These are phyloP conservation scores for Menura novaehollandiae DNA, from an alignment of 2,113 vertebrate species.

Conservation along the genomic window DNA sequence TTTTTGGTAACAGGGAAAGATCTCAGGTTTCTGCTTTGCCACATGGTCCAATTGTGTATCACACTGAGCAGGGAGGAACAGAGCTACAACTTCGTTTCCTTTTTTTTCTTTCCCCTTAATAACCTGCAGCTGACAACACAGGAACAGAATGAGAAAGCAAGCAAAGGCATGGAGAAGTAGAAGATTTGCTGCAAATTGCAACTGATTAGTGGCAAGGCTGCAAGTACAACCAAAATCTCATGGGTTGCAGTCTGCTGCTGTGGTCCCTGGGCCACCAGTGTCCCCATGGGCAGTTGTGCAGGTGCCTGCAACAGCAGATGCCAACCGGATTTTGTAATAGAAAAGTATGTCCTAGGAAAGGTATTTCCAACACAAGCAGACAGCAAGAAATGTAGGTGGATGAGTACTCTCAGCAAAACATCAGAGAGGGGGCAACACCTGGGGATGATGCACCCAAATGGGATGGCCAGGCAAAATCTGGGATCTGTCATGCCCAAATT, in stretches of 20 bases:
- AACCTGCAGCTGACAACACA: not conserved
- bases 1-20: not conserved
- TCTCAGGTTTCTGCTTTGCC: not conserved
- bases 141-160: not conserved
- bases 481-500: not conserved
- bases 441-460: not conserved
- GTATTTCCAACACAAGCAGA: not conserved
- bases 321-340: not conserved
- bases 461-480: not conserved
- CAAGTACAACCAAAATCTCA: not conserved
- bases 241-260: not conserved
- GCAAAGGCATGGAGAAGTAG: not conserved
- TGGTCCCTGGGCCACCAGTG: not conserved
- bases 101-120: not conserved
- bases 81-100: not conserved
- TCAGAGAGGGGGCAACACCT: not conserved
- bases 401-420: not conserved
- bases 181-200: not conserved
- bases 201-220: not conserved
- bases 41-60: rapidly evolving
- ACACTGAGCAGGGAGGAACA: not conserved
- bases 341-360: not conserved
- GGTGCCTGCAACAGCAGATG: not conserved
- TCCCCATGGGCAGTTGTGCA: rapidly evolving
- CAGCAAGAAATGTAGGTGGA: not conserved